Conservation (phyloP, 2,888 invertebrate genomes). For the Pharmacophagus antenor region DNA sequence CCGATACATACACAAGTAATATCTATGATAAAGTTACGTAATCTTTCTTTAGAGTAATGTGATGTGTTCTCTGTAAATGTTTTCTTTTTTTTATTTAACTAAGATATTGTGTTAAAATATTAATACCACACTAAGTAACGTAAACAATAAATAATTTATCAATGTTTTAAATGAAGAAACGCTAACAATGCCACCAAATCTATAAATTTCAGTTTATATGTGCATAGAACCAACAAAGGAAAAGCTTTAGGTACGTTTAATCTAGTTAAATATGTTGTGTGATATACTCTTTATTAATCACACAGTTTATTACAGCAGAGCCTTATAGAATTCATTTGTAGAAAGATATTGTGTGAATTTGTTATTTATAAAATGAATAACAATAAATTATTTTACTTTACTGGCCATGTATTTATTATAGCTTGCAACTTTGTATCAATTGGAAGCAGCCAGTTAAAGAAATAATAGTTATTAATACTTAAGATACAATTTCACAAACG, state of each 20-base stretch:
- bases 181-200: too few relatives aligned
- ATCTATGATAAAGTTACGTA: slow-evolving; percentile 10
- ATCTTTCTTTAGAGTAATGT: too few relatives aligned
- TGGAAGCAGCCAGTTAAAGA: not conserved
- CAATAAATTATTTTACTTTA: slow-evolving; percentile 2
- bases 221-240: not conserved
- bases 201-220: too few relatives aligned
- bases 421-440: slow-evolving; percentile 1
- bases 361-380: slow-evolving; percentile 2
- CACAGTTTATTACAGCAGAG: not conserved
- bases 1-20: slow-evolving; percentile 33
- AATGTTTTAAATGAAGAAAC: too few relatives aligned
- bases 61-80: too few relatives aligned
- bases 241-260: not conserved
- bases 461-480: too few relatives aligned
- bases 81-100: too few relatives aligned
- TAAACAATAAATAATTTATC: too few relatives aligned
- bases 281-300: not conserved
- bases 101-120: too few relatives aligned
- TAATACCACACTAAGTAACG: too few relatives aligned
- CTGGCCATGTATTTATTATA: too few relatives aligned
- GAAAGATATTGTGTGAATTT: not conserved
- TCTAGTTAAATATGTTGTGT: not conserved
- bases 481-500: too few relatives aligned
- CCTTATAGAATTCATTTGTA: not conserved